Evolutionary conservation across 1,140 invertebrate genomes (phyloP).

Genomic region (Dendroctonus valens): DNA sequence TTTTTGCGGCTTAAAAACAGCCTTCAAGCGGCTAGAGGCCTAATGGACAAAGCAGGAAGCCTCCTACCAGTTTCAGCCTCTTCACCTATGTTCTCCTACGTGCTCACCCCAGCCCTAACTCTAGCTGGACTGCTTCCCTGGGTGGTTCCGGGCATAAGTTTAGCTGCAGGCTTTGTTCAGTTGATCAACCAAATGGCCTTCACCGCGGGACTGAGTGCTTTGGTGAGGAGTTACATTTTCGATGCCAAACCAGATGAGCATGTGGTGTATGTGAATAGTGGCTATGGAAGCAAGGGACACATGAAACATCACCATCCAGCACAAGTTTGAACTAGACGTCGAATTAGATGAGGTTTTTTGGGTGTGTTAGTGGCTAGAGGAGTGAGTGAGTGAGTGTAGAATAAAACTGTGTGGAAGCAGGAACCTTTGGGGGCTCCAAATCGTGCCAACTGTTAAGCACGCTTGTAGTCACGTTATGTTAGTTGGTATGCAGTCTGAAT

Average conservation of each 20-base stretch:
- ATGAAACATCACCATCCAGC: background rate
- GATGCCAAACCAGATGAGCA: constrained; percentile 44
- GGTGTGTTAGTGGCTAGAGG: too few relatives aligned
- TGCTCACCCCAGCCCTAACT: constrained; percentile 43
- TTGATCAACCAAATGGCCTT: constrained; percentile 49
- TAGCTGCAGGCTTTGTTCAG: constrained; percentile 44
- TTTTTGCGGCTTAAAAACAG: background rate
- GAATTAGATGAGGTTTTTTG: too few relatives aligned
- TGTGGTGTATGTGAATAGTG: constrained; percentile 48
- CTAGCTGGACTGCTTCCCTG: constrained; percentile 48
- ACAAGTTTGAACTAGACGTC: background rate
- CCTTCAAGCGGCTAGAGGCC: background rate
- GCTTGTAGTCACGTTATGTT: too few relatives aligned
- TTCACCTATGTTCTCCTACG: constrained; percentile 36
- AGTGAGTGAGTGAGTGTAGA: too few relatives aligned
- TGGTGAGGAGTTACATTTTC: constrained; percentile 47
- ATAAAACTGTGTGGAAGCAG: too few relatives aligned
- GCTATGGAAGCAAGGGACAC: constrained; percentile 40
- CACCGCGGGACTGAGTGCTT: constrained; percentile 38
- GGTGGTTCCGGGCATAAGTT: constrained; percentile 46
- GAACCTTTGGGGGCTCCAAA: too few relatives aligned
- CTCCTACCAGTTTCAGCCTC: constrained; percentile 24
- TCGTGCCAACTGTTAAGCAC: too few relatives aligned
- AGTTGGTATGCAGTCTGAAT: too few relatives aligned
- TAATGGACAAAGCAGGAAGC: constrained; percentile 21